phyloP scores from a whole-genome alignment of 2,113 vertebrate genomes.

The Pseudopodoces humilis region DNA sequence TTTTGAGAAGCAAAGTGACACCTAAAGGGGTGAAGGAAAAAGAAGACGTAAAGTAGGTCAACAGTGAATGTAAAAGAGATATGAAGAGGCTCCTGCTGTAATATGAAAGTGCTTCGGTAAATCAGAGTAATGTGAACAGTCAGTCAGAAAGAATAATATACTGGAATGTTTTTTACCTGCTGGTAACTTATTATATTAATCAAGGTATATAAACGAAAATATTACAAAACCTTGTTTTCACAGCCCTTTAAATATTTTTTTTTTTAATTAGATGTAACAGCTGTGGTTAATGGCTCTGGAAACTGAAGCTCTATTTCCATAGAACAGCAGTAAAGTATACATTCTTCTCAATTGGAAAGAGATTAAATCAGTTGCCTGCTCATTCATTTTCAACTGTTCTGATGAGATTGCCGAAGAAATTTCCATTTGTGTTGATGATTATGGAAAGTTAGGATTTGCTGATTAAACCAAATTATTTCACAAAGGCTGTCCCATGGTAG shows the following conservation, averaged over 20 bases:
- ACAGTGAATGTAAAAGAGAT: neutral
- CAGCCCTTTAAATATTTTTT: neutral
- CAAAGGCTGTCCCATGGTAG: neutral
- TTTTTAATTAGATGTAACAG: neutral
- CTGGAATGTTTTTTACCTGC: neutral
- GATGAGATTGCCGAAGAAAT: neutral
- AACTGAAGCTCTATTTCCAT: neutral
- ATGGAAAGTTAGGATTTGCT: neutral
- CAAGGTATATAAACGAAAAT: neutral
- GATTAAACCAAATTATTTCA: neutral
- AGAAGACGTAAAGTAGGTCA: constrained; percentile 39
- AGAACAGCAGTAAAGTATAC: neutral
- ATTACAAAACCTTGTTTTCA: neutral
- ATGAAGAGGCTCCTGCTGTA: neutral
- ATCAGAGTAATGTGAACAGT: neutral
- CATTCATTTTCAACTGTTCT: neutral
- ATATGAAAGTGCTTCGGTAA: neutral
- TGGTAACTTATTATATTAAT: neutral
- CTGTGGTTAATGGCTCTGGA: neutral
- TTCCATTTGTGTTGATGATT: neutral
- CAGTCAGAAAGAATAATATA: neutral
- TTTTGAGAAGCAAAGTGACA: neutral
- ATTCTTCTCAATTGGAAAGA: neutral
- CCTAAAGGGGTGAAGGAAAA: neutral
- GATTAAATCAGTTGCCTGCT: neutral